A percentile compares a stretch with the other conserved stretches of the same genome.
Conservation (phyloP, 2,797 vertebrate genomes). For the Acestrorhynchus altus region DNA sequence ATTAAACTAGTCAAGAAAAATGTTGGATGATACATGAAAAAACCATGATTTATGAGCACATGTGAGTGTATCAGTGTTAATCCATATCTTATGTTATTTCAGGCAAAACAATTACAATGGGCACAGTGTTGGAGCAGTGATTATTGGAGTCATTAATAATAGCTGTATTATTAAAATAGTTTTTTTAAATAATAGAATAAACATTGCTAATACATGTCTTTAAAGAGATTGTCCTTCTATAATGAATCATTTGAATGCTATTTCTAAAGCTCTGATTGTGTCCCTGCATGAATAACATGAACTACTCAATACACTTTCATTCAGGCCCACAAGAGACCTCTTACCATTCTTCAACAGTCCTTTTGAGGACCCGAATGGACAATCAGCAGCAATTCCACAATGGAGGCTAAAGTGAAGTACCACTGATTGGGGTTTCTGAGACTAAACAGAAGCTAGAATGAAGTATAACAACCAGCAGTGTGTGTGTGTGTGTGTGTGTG, state of each 20-base stretch:
- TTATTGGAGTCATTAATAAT: neutral
- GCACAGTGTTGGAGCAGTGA: neutral
- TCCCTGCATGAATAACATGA: slow-evolving; percentile 2
- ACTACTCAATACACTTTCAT: neutral
- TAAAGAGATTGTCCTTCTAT: no score
- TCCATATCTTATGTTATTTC: no score
- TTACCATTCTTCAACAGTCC: neutral
- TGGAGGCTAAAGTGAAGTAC: slow-evolving; percentile 1
- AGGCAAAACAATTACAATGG: no score
- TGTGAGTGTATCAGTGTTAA: no score
- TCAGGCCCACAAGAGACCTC: neutral
- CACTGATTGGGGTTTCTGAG: slow-evolving; percentile 7
- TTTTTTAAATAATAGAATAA: neutral
- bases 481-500: slow-evolving; percentile 16
- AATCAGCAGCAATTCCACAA: neutral
- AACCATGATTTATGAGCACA: no score
- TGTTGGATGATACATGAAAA: no score
- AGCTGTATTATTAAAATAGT: neutral
- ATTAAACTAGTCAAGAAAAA: no score
- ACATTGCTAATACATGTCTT: neutral
- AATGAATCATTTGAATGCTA: neutral
- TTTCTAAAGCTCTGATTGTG: neutral
- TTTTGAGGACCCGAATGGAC: neutral
- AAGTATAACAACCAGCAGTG: neutral
- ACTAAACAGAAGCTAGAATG: neutral